Conservation (phyloP, 2,888 invertebrate species). For the Drosophila pullipes region DNA sequence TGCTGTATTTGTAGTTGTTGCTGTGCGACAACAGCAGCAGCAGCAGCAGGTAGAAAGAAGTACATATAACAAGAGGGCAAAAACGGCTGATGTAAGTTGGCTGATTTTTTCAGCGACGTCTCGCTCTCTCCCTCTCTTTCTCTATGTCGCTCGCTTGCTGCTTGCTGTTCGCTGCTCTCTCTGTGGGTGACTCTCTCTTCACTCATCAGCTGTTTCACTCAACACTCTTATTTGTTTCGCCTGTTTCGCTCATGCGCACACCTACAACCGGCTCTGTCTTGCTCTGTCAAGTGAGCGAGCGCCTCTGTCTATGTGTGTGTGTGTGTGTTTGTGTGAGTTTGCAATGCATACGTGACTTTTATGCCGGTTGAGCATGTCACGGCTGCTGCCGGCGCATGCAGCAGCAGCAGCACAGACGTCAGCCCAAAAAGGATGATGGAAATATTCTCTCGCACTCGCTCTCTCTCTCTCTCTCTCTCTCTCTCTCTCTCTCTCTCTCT, state of each 20-base stretch:
- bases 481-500: constrained; percentile 15
- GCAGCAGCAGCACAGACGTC: constrained; percentile 33
- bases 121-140: constrained; percentile 18
- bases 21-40: constrained; percentile 24
- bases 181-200: not conserved
- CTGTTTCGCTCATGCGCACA: constrained; percentile 72
- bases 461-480: constrained; percentile 12
- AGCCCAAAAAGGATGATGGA: constrained; percentile 64
- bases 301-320: constrained; percentile 11
- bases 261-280: constrained; percentile 60
- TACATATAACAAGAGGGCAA: constrained; percentile 36
- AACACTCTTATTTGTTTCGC: constrained; percentile 32
- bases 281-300: constrained; percentile 26
- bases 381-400: constrained; percentile 43
- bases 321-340: constrained; percentile 24
- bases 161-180: constrained; percentile 18
- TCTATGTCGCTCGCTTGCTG: constrained; percentile 5
- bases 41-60: constrained; percentile 63
- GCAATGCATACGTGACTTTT: constrained; percentile 76
- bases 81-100: constrained; percentile 74
- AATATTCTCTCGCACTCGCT: constrained; percentile 57
- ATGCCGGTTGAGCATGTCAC: constrained; percentile 72
- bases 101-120: constrained; percentile 58
- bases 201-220: constrained; percentile 74
- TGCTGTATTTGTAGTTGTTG: constrained; percentile 55